These are phyloP conservation scores for Prietella phreatophila DNA, from an alignment of 2,113 vertebrate species.

Conservation along the genomic window DNA sequence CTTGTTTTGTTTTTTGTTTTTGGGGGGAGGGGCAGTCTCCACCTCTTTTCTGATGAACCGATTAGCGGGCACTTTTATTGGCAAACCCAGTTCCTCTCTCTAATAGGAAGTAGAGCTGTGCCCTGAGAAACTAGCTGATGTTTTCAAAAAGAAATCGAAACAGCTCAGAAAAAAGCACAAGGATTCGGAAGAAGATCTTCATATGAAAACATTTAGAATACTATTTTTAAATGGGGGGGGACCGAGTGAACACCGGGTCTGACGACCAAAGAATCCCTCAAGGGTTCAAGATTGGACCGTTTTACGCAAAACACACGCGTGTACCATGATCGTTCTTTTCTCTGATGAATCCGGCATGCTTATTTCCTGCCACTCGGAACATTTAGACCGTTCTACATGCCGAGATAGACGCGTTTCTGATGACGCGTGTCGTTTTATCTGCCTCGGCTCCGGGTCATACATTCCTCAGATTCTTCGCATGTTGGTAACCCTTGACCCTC, in stretches of 20 bases:
- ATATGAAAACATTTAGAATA: background rate
- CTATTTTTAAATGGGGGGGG: background rate
- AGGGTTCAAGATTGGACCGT: background rate
- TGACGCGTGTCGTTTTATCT: constrained; percentile 12
- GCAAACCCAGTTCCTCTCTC: background rate
- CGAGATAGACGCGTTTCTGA: background rate
- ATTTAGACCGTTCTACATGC: background rate
- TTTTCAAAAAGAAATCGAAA: background rate
- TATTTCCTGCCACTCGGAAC: background rate
- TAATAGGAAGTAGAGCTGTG: background rate
- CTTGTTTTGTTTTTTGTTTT: background rate
- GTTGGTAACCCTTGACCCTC: constrained; percentile 48
- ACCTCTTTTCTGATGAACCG: background rate
- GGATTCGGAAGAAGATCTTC: background rate
- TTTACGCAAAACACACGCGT: background rate
- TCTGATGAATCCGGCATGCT: background rate
- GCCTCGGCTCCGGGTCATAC: constrained; percentile 24
- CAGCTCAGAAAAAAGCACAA: background rate
- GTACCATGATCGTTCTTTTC: background rate
- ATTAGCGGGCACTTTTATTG: background rate
- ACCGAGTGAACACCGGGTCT: too few species aligned
- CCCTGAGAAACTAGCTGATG: background rate
- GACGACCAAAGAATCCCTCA: background rate
- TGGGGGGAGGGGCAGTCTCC: too few species aligned
- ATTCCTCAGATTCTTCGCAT: constrained; percentile 55